Conservation (phyloP, 2,888 invertebrate species). For the Hypercompe scribonia region DNA sequence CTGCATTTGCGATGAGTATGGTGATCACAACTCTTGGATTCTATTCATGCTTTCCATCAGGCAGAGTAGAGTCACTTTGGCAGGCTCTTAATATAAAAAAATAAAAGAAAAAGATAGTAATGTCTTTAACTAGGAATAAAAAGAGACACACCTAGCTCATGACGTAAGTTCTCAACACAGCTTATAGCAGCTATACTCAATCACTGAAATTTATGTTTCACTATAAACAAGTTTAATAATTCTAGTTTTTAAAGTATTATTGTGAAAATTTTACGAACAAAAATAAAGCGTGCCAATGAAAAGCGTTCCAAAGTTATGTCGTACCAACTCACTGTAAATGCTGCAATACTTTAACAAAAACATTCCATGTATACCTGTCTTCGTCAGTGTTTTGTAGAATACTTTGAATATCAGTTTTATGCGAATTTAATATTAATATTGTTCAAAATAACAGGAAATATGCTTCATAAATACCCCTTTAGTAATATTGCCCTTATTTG, state of each 20-base stretch:
- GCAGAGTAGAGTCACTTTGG: too few relatives aligned
- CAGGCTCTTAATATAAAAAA: too few relatives aligned
- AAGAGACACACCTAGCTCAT: neutral
- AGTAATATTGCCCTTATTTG: too few relatives aligned
- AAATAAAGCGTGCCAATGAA: conserved; percentile 25
- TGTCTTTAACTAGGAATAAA: neutral
- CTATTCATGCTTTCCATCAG: too few relatives aligned
- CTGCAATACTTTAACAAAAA: conserved; percentile 25
- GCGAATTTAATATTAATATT: neutral
- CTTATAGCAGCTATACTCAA: neutral
- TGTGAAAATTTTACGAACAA: conserved; percentile 23
- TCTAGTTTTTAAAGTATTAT: conserved; percentile 1
- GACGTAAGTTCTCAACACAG: neutral
- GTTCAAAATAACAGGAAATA: too few relatives aligned
- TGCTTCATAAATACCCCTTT: too few relatives aligned
- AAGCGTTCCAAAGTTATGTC: conserved; percentile 29
- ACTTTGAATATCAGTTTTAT: neutral
- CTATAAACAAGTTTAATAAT: neutral
- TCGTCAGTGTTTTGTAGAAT: neutral
- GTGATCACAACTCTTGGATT: too few relatives aligned
- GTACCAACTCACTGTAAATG: conserved; percentile 22
- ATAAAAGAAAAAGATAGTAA: too few relatives aligned
- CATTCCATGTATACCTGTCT: conserved; percentile 34
- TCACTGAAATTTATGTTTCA: neutral
- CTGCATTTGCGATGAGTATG: too few relatives aligned